Conservation (phyloP, 2,888 invertebrate genomes). For the Melieria crassipennis region DNA sequence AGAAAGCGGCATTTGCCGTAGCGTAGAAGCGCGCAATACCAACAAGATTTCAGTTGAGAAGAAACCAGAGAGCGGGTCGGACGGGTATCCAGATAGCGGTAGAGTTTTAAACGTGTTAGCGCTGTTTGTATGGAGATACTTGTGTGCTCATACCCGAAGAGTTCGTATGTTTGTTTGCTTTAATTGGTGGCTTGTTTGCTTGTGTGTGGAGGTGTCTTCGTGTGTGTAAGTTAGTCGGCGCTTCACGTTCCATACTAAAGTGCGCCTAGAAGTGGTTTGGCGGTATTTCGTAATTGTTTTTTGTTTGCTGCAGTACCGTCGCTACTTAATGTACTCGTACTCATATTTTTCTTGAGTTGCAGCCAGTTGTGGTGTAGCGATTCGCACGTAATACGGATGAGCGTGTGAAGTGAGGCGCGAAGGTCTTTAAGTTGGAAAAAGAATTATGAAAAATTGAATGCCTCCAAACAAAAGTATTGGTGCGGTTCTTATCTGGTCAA, state of each 20-base stretch:
- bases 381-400: background rate
- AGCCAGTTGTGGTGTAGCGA: background rate
- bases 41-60: slow-evolving; percentile 18
- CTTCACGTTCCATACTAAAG: no score
- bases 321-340: background rate
- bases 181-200: background rate
- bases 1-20: no score
- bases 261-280: background rate
- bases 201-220: background rate
- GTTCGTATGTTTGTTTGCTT: slow-evolving; percentile 20
- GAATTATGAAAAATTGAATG: no score
- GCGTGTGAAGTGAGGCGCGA: no score
- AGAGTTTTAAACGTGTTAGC: slow-evolving; percentile 6
- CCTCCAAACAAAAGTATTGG: no score
- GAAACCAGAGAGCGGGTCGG: slow-evolving; percentile 26
- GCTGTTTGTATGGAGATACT: slow-evolving; percentile 20
- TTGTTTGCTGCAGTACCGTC: background rate
- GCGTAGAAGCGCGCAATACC: no score
- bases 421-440: no score
- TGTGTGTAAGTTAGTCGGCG: no score
- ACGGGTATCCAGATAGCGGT: slow-evolving; percentile 12
- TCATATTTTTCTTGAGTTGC: background rate
- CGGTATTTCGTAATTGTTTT: background rate
- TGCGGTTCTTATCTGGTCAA: no score
- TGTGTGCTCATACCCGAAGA: slow-evolving; percentile 8